Conservation (phyloP, 1,140 invertebrate genomes). For the Asbolus verrucosus region DNA sequence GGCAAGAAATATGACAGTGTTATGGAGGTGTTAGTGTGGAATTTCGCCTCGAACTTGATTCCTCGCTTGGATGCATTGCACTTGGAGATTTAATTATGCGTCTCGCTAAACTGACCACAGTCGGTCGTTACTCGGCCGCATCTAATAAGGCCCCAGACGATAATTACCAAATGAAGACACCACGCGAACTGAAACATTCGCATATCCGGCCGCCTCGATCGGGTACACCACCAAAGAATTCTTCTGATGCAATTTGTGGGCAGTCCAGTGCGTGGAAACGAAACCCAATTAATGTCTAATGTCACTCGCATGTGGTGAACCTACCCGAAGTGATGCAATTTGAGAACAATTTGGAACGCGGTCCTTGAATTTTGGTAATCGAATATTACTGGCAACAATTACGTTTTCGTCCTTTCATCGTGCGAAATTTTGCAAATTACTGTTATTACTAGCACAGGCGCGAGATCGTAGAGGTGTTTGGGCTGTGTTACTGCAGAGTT, state of each 20-base stretch:
- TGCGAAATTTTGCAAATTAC: background rate
- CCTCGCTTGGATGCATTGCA: slow-evolving; percentile 41
- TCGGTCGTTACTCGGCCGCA: slow-evolving; percentile 37
- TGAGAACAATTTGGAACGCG: background rate
- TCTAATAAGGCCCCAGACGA: slow-evolving; percentile 25
- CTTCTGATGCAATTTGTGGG: slow-evolving; percentile 19
- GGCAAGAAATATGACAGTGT: slow-evolving; percentile 30
- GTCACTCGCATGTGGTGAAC: slow-evolving; percentile 25
- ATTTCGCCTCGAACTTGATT: slow-evolving; percentile 45
- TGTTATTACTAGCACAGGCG: too few species aligned
- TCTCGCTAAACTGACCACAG: slow-evolving; percentile 42
- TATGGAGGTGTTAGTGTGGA: slow-evolving; percentile 34
- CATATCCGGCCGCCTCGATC: slow-evolving; percentile 4
- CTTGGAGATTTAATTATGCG: slow-evolving; percentile 45
- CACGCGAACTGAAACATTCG: slow-evolving; percentile 21
- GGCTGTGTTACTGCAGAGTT: too few species aligned
- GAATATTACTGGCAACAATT: slow-evolving; percentile 20
- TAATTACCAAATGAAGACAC: slow-evolving; percentile 30
- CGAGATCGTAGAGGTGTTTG: too few species aligned
- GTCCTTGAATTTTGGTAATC: slow-evolving; percentile 21
- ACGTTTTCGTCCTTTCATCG: background rate
- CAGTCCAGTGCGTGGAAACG: background rate
- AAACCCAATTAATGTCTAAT: slow-evolving; percentile 30
- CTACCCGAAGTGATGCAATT: slow-evolving; percentile 13
- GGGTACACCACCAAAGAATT: background rate